A percentile compares a stretch with the other conserved stretches of the same genome.
These are phyloP conservation scores for Drosophila dunni DNA, from an alignment of 1,140 invertebrate species.

Conservation along the genomic window DNA sequence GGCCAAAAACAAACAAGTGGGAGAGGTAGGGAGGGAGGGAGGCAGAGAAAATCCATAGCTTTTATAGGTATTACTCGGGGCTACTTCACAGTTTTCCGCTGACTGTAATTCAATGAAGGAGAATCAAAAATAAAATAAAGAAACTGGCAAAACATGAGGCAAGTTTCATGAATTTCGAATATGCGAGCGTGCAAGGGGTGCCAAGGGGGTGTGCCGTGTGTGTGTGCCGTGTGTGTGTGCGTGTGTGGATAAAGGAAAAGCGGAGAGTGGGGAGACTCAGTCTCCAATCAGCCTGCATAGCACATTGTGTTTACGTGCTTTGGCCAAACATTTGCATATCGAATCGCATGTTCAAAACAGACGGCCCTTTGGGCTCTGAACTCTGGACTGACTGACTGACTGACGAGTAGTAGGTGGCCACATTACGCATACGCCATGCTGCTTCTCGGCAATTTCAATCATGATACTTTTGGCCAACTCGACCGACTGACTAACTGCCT, in stretches of 20 bases:
- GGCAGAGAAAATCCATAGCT: constrained; percentile 13
- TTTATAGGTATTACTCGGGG: constrained; percentile 28
- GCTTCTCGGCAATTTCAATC: constrained; percentile 32
- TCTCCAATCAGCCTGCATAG: background rate
- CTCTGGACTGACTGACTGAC: constrained; percentile 2
- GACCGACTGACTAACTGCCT: no score
- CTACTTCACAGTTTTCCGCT: constrained; percentile 36
- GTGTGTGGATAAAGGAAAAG: background rate
- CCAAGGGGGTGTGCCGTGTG: background rate
- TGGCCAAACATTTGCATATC: constrained; percentile 50
- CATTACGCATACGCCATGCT: constrained; percentile 48
- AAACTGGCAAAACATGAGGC: constrained; percentile 4
- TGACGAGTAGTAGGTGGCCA: constrained; percentile 8
- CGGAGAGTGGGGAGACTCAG: background rate
- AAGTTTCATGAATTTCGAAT: background rate
- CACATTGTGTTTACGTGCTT: constrained; percentile 34
- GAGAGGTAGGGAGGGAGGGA: background rate
- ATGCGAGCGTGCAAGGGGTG: background rate
- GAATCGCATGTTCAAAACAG: constrained; percentile 41
- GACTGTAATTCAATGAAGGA: constrained; percentile 45
- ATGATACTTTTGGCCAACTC: constrained; percentile 4
- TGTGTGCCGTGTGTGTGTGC: no score
- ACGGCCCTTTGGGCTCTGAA: constrained; percentile 4
- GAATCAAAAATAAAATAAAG: constrained; percentile 19
- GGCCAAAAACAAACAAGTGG: constrained; percentile 4